Evolutionary conservation across 35 echinoderm and acorn worm species (phyloP), one percentile per base, ranked within the genome.

Genomic region (Holothuria glaberrima): DNA sequence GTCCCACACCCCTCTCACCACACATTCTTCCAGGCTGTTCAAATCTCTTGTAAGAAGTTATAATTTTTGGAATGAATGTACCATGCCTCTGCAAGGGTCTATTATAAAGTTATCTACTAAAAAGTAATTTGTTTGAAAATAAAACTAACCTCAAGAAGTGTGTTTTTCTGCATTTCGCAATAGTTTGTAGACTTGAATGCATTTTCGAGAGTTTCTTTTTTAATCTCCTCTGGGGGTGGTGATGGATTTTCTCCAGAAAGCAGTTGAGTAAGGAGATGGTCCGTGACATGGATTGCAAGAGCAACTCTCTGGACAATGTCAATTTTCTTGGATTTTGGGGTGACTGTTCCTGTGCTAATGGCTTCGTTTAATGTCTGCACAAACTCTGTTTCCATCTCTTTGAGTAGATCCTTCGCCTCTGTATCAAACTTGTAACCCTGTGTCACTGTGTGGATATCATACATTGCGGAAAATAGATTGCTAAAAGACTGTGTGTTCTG

Each of bases 131-230:
- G 36, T 7, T 64, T 64, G 60, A 64, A 22, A 64, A 2, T 64
- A 27, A 64, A 64, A 79, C 35, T 79, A 2, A 79, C 75, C 75
- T 79, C 75, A 41, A 79, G 75, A 19, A 79, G 18, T 48, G 38
- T 48, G 12, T 79, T 27, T 27, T 79, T 54, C 75, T 79, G 75
- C 75, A 79, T 79, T 16, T 79, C 75, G 26, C 35, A 35, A 54
- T 79, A 54, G 35, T 79, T 44, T 19, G 25, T 44, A 0, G 38
- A 44, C n/a, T n/a, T 19, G 46, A 79, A 79, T n/a, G 75, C 75
- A 13, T 46, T 54, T 41, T 41, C 34, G 7, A 79, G 35, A 38
- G 46, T 54, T 16, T 14, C 5, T 45, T 54, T 14, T 14, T 10
- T 54, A 33, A 79, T 79, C 18, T 34, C 10, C 10, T 41, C 46